Base-by-base conservation (phyloP, 2,113 vertebrate genomes). In the Saguinus midas region DNA sequence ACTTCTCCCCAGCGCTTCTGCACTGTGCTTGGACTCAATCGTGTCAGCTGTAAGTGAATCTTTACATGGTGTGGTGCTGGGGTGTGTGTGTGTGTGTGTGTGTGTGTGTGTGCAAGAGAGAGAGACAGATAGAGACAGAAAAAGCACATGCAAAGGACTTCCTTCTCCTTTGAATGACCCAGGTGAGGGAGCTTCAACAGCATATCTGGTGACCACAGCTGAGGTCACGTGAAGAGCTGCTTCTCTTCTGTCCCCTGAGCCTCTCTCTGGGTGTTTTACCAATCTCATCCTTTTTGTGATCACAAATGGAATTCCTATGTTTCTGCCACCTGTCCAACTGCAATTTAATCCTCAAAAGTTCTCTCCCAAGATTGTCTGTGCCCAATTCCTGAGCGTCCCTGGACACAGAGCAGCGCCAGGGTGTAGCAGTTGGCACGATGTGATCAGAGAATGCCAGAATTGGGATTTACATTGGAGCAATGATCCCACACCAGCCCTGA, bases 1-100 rank as follows among this genome's bases (percentile, higher is more conserved):
- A 4, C 9, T 14, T 3, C 23, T 52, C 35, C 23, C 4, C 58
- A 57, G 52, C 9, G 8, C 23, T 20, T 7, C 40, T 23, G 20
- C 11, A 1, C 12, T 4, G 7, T 52, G 11, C 10, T 2, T 23
- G 17, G 13, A 9, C 14, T 23, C 40, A 43, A 5, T 8, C n/a
- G 4, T 23, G 50, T 70, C 61, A 23, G 48, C 32, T 66, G 4
- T 37, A 32, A 37, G 4, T 12, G 70, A 17, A 6, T 7, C 29
- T 29, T 40, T 37, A 37, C 16, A 10, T 5, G 6, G 25, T 50
- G 48, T 76, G 37, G 21, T 52, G 3, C 16, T 73, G 5, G 37
- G 10, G 29, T 18, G 9, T 50, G 40, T 45, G 48, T 58, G n/a
- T 58, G 21, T 13, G 43, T 4, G 8, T 6, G 35, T 32, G 57